A percentile compares a stretch with the other conserved stretches of the same genome.
These are phyloP conservation scores for Entomyzon cyanotis DNA, from an alignment of 2,113 vertebrate species.

Conservation along the genomic window DNA sequence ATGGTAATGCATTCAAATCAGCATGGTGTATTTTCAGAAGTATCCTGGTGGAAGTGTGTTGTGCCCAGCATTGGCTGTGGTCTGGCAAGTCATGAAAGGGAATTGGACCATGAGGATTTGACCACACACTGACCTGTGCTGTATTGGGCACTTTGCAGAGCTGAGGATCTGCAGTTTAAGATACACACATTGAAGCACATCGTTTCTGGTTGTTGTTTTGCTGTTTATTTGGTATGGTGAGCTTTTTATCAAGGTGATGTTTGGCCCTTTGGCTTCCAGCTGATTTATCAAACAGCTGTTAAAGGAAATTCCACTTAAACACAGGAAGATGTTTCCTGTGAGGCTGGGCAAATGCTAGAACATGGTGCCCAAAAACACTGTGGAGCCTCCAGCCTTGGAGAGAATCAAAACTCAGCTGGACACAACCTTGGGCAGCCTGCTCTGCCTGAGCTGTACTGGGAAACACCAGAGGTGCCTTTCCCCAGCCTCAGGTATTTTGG, in stretches of 20 bases:
- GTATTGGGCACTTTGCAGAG: not conserved
- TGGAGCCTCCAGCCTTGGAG: not conserved
- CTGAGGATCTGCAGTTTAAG: not conserved
- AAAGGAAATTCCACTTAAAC: not conserved
- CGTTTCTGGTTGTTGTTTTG: not conserved
- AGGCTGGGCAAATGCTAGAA: not conserved
- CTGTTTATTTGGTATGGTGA: not conserved
- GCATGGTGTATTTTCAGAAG: not conserved
- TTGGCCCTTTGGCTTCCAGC: not conserved
- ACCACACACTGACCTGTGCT: not conserved
- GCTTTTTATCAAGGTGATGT: not conserved
- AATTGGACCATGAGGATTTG: not conserved
- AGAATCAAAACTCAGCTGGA: not conserved
- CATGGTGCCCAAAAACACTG: not conserved
- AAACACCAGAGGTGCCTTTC: not conserved
- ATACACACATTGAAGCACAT: not conserved
- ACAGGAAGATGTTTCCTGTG: not conserved
- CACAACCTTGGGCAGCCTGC: not conserved
- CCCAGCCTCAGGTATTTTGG: not conserved
- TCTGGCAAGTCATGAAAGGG: not conserved
- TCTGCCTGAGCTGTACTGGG: not conserved
- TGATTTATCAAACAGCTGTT: not conserved
- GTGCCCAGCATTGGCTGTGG: not conserved
- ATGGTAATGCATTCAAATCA: not conserved
- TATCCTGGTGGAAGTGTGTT: not conserved